These are phyloP conservation scores for Aleiodes testaceus DNA, from an alignment of 2,888 invertebrate species.

Conservation along the genomic window DNA sequence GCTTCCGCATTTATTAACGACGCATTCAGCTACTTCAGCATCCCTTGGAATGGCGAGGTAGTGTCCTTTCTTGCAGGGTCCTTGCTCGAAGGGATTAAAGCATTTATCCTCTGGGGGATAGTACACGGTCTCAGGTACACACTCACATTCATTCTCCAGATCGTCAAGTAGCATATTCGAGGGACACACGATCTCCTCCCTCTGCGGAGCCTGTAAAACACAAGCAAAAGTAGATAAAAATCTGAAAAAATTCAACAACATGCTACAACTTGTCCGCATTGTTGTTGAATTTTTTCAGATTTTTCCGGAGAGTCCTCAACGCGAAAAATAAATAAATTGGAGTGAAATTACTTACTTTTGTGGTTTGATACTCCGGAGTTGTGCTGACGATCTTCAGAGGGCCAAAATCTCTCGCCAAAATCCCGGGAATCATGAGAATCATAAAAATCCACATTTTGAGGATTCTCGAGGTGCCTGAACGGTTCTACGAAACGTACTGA, in stretches of 20 bases:
- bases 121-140: conserved; percentile 71
- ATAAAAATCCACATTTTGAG: conserved; percentile 1
- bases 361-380: background rate
- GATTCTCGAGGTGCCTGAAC: background rate
- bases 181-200: conserved; percentile 34
- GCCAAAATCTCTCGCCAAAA: conserved; percentile 46
- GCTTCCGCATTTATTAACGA: conserved; percentile 75
- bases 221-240: background rate
- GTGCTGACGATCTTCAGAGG: conserved; percentile 39
- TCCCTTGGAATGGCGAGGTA: conserved; percentile 75
- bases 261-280: too few relatives aligned
- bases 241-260: too few relatives aligned
- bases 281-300: too few relatives aligned
- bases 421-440: conserved; percentile 33
- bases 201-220: background rate
- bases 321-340: background rate
- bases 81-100: conserved; percentile 77
- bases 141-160: conserved; percentile 48
- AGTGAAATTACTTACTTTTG: conserved; percentile 24
- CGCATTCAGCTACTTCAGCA: conserved; percentile 76
- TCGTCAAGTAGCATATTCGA: conserved; percentile 44
- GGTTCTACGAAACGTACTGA: background rate
- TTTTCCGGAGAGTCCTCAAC: background rate
- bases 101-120: conserved; percentile 77
- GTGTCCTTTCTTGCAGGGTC: conserved; percentile 76